Percentiles rank a stretch among this genome's conserved stretches.
These are phyloP conservation scores for Athene cunicularia DNA, from an alignment of 2,113 vertebrate genomes.

Conservation along the genomic window DNA sequence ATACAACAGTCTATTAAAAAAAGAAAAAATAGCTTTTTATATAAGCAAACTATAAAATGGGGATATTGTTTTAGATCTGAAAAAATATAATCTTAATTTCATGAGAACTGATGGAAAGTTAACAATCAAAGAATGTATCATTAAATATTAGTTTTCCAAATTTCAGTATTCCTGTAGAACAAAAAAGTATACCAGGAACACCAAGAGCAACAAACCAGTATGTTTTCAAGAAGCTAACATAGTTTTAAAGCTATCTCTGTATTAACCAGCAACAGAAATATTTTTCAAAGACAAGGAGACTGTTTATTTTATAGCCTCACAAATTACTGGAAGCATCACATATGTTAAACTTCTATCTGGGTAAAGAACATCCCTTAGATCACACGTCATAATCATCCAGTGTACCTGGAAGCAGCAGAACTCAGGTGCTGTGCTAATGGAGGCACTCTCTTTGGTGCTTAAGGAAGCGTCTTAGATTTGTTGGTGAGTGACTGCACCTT, in stretches of 20 bases:
- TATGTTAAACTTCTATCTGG: not conserved
- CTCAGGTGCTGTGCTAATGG: rapidly evolving
- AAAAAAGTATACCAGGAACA: not conserved
- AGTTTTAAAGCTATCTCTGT: not conserved
- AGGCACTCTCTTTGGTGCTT: rapidly evolving
- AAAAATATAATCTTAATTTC: not conserved
- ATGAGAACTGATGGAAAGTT: not conserved
- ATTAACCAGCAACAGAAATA: not conserved
- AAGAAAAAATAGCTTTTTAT: not conserved
- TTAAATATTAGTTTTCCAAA: not conserved
- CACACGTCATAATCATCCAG: not conserved
- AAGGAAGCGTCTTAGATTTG: not conserved
- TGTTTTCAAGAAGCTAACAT: not conserved
- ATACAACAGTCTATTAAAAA: not conserved
- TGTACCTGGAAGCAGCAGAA: not conserved
- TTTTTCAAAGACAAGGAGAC: not conserved
- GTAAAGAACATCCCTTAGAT: not conserved
- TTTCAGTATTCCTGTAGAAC: not conserved
- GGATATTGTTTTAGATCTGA: not conserved
- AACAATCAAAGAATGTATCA: not conserved
- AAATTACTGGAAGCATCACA: not conserved
- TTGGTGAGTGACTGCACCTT: not conserved
- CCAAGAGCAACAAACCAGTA: not conserved
- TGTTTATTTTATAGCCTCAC: not conserved
- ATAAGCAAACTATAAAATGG: not conserved